Percentiles rank a stretch among this genome's conserved stretches.
These are phyloP conservation scores for Leucoma salicis DNA, from an alignment of 2,888 invertebrate species.

Conservation along the genomic window DNA sequence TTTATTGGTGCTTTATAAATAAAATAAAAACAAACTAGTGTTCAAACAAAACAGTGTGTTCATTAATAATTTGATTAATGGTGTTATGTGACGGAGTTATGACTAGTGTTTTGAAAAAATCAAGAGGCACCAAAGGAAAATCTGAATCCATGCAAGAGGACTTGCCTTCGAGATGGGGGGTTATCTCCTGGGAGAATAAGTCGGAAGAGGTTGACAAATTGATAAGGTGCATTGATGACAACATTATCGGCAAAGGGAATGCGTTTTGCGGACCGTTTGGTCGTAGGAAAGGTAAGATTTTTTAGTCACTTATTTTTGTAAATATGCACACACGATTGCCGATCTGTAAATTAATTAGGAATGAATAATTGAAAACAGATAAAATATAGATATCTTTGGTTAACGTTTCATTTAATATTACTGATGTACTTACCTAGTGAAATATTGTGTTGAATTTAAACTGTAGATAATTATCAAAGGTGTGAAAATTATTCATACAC, in stretches of 20 bases:
- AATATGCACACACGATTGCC: no score
- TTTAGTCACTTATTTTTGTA: not conserved
- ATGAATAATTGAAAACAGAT: not conserved
- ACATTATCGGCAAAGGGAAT: constrained; percentile 90
- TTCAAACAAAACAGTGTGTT: no score
- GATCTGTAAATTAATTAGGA: no score
- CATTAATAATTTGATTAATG: constrained; percentile 25
- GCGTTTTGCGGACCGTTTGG: constrained; percentile 93
- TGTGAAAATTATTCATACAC: not conserved
- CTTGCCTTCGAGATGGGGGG: constrained; percentile 67
- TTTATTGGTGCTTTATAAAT: constrained; percentile 19
- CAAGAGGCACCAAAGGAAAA: constrained; percentile 75
- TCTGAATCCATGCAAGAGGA: constrained; percentile 80
- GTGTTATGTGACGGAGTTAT: constrained; percentile 69
- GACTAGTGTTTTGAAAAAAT: constrained; percentile 79
- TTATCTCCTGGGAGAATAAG: constrained; percentile 66
- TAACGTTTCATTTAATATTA: no score
- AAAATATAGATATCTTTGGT: not conserved
- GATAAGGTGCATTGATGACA: constrained; percentile 90
- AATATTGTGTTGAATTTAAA: no score
- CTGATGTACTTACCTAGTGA: no score
- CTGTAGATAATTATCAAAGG: no score
- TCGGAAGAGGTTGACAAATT: constrained; percentile 87
- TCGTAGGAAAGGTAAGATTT: constrained; percentile 87
- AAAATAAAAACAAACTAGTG: constrained; percentile 27